Evolutionary conservation across 1,140 invertebrate species (phyloP).

Genomic region (Nasonia vitripennis): DNA sequence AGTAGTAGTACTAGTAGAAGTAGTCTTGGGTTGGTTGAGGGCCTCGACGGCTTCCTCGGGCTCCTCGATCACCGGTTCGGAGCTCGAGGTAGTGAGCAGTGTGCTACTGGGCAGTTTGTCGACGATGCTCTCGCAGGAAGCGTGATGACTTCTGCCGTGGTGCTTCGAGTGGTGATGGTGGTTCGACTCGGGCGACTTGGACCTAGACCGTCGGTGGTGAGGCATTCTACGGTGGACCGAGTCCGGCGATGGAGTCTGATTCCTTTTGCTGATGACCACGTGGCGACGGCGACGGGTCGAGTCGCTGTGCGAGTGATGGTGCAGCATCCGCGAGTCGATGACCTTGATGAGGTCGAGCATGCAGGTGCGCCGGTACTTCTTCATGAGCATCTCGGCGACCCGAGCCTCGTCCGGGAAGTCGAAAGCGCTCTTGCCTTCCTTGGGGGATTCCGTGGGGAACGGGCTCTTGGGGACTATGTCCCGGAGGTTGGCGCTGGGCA

Average conservation of each 20-base stretch:
- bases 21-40: not conserved
- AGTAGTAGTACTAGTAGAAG: too few relatives aligned
- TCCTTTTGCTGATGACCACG: not conserved
- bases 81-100: not conserved
- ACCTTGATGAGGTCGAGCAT: slow-evolving; percentile 68
- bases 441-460: not conserved
- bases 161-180: slow-evolving; percentile 20
- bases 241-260: slow-evolving; percentile 39
- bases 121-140: slow-evolving; percentile 22
- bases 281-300: slow-evolving; percentile 35
- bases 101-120: not conserved
- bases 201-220: not conserved
- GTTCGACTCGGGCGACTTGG: slow-evolving; percentile 21
- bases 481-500: slow-evolving; percentile 19
- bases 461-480: slow-evolving; percentile 39
- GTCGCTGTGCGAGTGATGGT: slow-evolving; percentile 40
- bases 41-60: not conserved
- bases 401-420: slow-evolving; percentile 17
- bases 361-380: slow-evolving; percentile 61
- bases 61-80: not conserved
- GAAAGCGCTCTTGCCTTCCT: not conserved
- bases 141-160: slow-evolving; percentile 28
- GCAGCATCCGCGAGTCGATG: slow-evolving; percentile 71
- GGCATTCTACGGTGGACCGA: not conserved
- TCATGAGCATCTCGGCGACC: slow-evolving; percentile 35